These are phyloP conservation scores for Scaptomyza parva DNA, from an alignment of 2,888 invertebrate species.

Conservation along the genomic window DNA sequence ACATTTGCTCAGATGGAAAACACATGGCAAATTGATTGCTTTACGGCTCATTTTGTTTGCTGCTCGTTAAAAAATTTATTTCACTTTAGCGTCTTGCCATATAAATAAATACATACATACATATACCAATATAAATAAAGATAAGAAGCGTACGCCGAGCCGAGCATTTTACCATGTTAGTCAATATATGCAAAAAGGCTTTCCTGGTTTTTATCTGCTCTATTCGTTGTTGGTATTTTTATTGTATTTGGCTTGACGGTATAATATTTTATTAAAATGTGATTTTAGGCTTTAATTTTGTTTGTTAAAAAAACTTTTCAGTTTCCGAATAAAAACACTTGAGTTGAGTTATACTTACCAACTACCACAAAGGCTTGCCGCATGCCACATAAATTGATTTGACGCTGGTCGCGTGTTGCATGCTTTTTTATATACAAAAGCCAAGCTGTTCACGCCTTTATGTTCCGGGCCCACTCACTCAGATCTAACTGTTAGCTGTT, in stretches of 20 bases:
- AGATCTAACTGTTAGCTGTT: conserved; percentile 2
- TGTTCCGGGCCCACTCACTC: too few relatives aligned
- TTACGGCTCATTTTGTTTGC: conserved; percentile 77
- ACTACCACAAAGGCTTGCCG: conserved; percentile 15
- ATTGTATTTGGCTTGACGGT: neutral
- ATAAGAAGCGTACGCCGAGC: conserved; percentile 14
- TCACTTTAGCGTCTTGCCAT: conserved; percentile 41
- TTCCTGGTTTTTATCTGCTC: neutral
- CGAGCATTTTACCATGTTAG: conserved; percentile 7
- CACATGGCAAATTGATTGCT: conserved; percentile 79
- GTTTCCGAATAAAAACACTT: too few relatives aligned
- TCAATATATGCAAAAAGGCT: neutral
- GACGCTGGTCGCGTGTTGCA: conserved; percentile 14
- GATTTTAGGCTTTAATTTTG: too few relatives aligned
- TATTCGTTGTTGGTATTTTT: neutral
- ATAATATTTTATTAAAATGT: neutral
- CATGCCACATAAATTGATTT: conserved; percentile 65
- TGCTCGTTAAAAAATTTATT: conserved; percentile 70
- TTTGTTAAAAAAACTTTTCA: too few relatives aligned
- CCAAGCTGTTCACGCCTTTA: conserved; percentile 64
- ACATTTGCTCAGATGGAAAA: conserved; percentile 63
- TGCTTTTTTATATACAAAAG: conserved; percentile 33
- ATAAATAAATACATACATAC: too few relatives aligned
- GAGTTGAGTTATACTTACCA: too few relatives aligned
- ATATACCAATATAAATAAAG: conserved; percentile 47